These are phyloP conservation scores for Megaleporinus macrocephalus DNA, from an alignment of 2,113 vertebrate genomes.

Conservation along the genomic window DNA sequence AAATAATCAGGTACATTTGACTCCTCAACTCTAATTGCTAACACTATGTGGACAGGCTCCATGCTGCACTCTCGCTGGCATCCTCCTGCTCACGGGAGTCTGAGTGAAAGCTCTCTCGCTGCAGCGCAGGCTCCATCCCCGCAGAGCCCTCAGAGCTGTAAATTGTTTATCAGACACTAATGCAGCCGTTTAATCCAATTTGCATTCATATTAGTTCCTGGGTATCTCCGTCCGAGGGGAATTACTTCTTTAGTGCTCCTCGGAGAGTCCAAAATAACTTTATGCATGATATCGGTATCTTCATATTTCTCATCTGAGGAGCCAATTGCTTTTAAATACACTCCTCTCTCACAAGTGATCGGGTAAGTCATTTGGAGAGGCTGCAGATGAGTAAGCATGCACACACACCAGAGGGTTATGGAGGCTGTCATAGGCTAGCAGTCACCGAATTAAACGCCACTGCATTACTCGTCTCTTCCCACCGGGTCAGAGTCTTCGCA, in stretches of 20 bases:
- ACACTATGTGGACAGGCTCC: constrained; percentile 31
- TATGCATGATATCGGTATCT: constrained; percentile 92
- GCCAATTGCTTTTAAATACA: constrained; percentile 93
- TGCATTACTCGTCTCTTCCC: constrained; percentile 66
- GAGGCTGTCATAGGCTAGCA: constrained; percentile 66
- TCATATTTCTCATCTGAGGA: constrained; percentile 92
- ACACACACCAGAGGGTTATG: constrained; percentile 65
- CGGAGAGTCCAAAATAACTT: constrained; percentile 86
- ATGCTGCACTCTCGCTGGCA: constrained; percentile 25
- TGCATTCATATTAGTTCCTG: constrained; percentile 93
- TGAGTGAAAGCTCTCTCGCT: constrained; percentile 17
- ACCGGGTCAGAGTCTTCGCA: constrained; percentile 52
- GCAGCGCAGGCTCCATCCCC: constrained; percentile 62
- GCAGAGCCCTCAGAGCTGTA: constrained; percentile 81
- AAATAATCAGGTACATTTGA: constrained; percentile 41
- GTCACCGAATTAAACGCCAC: constrained; percentile 75
- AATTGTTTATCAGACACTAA: constrained; percentile 90
- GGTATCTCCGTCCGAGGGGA: constrained; percentile 84
- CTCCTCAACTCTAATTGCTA: constrained; percentile 43
- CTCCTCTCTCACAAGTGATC: constrained; percentile 80
- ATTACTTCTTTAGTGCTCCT: constrained; percentile 90
- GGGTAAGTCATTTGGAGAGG: constrained; percentile 84
- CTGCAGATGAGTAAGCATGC: constrained; percentile 87
- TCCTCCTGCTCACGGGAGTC: constrained; percentile 26
- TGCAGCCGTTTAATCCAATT: constrained; percentile 91